Base-by-base conservation (phyloP, 2,888 invertebrate species). In the Calameuta idolon region DNA sequence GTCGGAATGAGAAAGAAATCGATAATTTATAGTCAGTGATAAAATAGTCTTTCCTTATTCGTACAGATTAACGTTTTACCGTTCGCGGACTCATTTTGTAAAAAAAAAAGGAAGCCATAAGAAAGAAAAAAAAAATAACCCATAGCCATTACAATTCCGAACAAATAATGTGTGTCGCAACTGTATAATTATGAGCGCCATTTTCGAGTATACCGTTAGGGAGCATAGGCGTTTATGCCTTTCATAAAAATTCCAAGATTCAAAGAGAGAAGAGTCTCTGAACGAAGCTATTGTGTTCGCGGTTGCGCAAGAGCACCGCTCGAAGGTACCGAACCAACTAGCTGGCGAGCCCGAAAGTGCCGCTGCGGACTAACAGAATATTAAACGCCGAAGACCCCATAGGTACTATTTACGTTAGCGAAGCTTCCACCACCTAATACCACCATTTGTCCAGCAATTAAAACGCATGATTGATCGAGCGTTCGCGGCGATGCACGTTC, bases 391-490 rank as follows among this genome's bases (percentile, higher is more conserved):
- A 74, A 69, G 76, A 34, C n/a, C 73, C 78, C 74, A 74, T 40
- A 75, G 76, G 75, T 77, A 82, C 81, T 84, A 85, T 86, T 86
- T 84, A 83, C 85, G 85, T 85, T 85, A 80, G 69, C 69, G 75
- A 81, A 84, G 84, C 82, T 86, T 15, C 23, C 23, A 55, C 40
- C 40, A 81, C 83, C 84, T 88, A 87, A 86, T 87, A 84, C 83
- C 85, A 83, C 85, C 85, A 86, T 87, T 88, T 87, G 87, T 88
- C 88, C 83, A 84, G 84, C 86, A 88, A 89, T 88, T 89, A 88
- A 89, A 88, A 85, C 80, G 79, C 76, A 82, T 89, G 87, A 88
- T 88, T 86, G 88, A 88, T 88, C 82, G 85, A 79, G 83, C 78
- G 81, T 80, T 79, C 80, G 79, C 79, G 81, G 80, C 78, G 83